Evolutionary conservation across 2,797 vertebrate genomes (phyloP).

Genomic region (Microctenopoma steveboyesi): DNA sequence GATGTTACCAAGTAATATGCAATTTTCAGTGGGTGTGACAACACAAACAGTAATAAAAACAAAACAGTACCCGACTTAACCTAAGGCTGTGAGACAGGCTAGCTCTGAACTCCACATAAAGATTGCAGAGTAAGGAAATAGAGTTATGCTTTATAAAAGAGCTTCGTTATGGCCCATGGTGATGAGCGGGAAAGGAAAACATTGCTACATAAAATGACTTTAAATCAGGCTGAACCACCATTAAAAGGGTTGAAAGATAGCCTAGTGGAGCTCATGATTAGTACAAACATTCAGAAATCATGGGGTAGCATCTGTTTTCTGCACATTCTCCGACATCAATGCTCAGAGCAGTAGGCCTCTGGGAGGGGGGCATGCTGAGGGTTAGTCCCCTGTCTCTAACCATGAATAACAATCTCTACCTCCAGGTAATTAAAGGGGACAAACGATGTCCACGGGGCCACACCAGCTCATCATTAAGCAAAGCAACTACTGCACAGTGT

Average conservation of each 20-base stretch:
- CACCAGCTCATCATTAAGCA: constrained; percentile 78
- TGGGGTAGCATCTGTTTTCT: constrained; percentile 79
- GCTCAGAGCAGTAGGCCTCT: constrained; percentile 66
- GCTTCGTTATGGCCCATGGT: constrained; percentile 42
- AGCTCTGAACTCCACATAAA: constrained; percentile 21
- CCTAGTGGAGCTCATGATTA: constrained; percentile 75
- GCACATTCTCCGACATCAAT: constrained; percentile 76
- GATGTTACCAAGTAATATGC: not conserved
- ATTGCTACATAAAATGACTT: constrained; percentile 69
- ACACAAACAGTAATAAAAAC: constrained; percentile 21
- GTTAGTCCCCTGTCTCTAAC: constrained; percentile 72
- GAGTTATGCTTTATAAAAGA: constrained; percentile 37
- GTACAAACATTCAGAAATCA: constrained; percentile 78
- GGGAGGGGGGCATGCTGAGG: constrained; percentile 57
- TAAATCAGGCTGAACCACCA: constrained; percentile 73
- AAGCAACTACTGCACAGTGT: constrained; percentile 69
- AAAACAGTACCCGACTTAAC: constrained; percentile 19
- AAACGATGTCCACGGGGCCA: constrained; percentile 70
- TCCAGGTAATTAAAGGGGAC: constrained; percentile 80
- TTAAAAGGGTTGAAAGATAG: constrained; percentile 70
- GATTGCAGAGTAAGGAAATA: constrained; percentile 30
- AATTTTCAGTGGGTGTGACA: constrained; percentile 6
- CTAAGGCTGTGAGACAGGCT: not conserved
- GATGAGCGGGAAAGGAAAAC: constrained; percentile 58
- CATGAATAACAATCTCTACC: constrained; percentile 80